Conservation (phyloP, 2,797 vertebrate genomes). For the Poecile montanus region DNA sequence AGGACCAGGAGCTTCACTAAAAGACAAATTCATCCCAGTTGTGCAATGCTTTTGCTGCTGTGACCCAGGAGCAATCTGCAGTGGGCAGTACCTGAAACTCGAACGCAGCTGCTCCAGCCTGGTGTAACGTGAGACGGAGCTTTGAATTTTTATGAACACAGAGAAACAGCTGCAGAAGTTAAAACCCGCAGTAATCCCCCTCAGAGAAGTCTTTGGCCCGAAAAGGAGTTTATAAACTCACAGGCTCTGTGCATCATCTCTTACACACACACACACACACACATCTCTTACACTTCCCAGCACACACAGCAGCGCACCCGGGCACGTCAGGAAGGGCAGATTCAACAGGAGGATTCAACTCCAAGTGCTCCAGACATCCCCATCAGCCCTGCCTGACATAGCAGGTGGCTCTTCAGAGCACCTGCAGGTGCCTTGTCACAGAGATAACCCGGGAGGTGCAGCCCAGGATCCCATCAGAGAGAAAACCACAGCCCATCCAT, state of each 20-base stretch:
- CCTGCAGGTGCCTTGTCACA: conserved; percentile 12
- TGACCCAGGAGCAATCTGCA: background rate
- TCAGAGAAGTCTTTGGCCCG: conserved; percentile 22
- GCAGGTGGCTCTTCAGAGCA: conserved; percentile 12
- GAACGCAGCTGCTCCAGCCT: background rate
- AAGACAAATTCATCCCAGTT: background rate
- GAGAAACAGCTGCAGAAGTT: conserved; percentile 57
- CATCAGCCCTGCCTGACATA: background rate
- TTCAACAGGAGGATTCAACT: background rate
- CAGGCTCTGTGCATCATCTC: conserved; percentile 37
- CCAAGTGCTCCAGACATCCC: background rate
- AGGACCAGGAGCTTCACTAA: background rate
- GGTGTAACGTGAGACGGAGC: conserved; percentile 5
- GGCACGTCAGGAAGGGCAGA: background rate
- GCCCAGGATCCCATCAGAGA: background rate
- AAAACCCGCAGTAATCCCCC: conserved; percentile 13
- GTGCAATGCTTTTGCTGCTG: background rate
- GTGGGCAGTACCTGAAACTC: conserved; percentile 4
- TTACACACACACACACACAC: background rate
- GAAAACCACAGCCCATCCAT: background rate
- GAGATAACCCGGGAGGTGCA: background rate
- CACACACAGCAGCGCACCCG: background rate
- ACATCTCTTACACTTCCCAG: background rate
- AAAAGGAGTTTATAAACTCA: conserved; percentile 26
- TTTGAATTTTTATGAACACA: conserved; percentile 19